Evolutionary conservation across 2,888 invertebrate species (phyloP).

Genomic region (Pseudanteris insignis): DNA sequence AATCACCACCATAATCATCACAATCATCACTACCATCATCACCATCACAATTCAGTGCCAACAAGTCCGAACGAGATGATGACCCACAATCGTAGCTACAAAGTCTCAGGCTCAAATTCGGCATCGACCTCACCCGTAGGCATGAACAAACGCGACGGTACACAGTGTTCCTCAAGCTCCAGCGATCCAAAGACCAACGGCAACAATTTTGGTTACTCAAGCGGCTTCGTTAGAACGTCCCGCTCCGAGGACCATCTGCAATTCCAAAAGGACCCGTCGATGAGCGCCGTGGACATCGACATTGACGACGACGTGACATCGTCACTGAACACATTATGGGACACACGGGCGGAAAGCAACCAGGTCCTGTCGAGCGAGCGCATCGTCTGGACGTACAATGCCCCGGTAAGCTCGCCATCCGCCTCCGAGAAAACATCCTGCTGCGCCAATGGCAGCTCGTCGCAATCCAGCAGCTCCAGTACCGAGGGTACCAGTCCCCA

Average conservation of each 20-base stretch:
- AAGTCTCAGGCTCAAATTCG: conserved; percentile 66
- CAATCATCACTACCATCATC: conserved; percentile 69
- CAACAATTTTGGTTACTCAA: conserved; percentile 50
- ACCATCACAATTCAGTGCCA: conserved; percentile 74
- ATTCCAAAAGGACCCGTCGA: conserved; percentile 79
- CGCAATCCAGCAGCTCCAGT: conserved; percentile 65
- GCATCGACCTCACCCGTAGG: conserved; percentile 70
- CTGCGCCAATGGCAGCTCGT: conserved; percentile 71
- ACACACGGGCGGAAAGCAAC: conserved; percentile 75
- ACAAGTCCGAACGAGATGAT: conserved; percentile 76
- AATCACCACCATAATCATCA: conserved; percentile 67
- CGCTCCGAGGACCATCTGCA: conserved; percentile 93
- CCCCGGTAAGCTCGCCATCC: conserved; percentile 76
- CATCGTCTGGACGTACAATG: conserved; percentile 93
- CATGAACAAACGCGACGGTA: conserved; percentile 68
- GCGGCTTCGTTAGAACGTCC: conserved; percentile 83
- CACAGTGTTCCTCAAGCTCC: conserved; percentile 30
- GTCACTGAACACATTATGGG: conserved; percentile 88
- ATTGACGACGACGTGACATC: conserved; percentile 94
- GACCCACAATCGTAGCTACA: conserved; percentile 69
- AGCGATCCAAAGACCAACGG: conserved; percentile 49
- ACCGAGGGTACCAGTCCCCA: conserved; percentile 63
- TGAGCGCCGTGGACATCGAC: conserved; percentile 89
- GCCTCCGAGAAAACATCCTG: conserved; percentile 69
- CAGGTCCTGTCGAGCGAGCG: conserved; percentile 72